Evolutionary conservation across 2,113 vertebrate species (phyloP).

Genomic region (Poeciliopsis retropinna): DNA sequence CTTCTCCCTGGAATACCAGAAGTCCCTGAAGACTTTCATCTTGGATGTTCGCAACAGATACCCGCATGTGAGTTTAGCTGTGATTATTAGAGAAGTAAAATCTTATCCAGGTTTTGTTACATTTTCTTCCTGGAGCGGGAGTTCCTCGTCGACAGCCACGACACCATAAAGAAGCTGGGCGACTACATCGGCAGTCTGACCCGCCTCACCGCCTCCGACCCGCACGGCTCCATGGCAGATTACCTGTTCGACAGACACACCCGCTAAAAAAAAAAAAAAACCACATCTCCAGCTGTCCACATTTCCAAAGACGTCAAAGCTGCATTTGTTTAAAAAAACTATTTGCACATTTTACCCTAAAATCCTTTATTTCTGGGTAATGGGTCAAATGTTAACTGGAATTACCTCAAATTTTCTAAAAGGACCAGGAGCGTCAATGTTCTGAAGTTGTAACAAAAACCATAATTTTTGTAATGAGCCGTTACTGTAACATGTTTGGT

Average conservation of each 20-base stretch:
- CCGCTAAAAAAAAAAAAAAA: conserved; percentile 66
- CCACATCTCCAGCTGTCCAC: not conserved
- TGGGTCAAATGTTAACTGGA: not conserved
- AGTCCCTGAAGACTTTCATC: conserved; percentile 69
- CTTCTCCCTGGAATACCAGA: conserved; percentile 80
- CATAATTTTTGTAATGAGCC: conserved; percentile 17
- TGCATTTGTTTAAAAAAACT: not conserved
- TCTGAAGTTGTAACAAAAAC: conserved; percentile 15
- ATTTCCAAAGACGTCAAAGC: conserved; percentile 13
- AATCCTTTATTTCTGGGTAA: not conserved
- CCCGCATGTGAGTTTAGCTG: conserved; percentile 70
- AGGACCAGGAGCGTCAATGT: not conserved
- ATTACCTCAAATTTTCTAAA: conserved; percentile 49
- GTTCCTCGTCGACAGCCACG: conserved; percentile 76
- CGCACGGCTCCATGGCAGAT: conserved; percentile 73
- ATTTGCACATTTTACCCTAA: not conserved
- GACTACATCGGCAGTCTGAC: conserved; percentile 72
- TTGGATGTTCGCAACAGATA: conserved; percentile 70
- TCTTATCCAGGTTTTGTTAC: not conserved
- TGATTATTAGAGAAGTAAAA: not conserved
- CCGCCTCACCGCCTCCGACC: conserved; percentile 60
- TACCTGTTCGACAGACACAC: conserved; percentile 83
- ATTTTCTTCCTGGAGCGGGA: conserved; percentile 62
- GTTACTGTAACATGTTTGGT: not conserved
- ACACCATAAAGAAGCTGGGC: conserved; percentile 78